Base-by-base conservation (phyloP, 1,140 invertebrate species). In the Lordiphosa stackelbergi region DNA sequence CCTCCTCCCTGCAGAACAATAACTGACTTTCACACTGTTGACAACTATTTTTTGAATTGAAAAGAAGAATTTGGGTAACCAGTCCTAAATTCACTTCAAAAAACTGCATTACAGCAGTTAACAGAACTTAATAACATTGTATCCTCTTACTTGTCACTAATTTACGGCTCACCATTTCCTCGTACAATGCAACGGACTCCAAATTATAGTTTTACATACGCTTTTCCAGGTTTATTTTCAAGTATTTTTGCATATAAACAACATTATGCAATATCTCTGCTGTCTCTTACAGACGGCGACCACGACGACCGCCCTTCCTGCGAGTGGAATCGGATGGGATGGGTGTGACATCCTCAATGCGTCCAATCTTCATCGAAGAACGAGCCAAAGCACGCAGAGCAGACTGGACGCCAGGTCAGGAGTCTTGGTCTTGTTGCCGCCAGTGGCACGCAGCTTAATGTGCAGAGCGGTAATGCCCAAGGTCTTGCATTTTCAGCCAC, bases 341-440 rank as follows among this genome's bases (percentile, higher is more conserved):
- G 9, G 98, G 98, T 6, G 98, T 99, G 0, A 99, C 98, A 92
- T 99, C 98, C 90, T 97, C 97, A 89, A 99, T 99, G 74, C 98
- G 93, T 38, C 98, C 98, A 89, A 99, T 99, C 89, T 99, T 99
- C 96, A 99, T 99, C 66, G 95, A 97, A 42, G 97, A 97, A 90
- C 98, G 95, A 73, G 98, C 98, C 60, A 99, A 91, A 85, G 98
- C 98, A 73, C 98, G 91, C 1, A 99, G 91, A 48, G 98, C 98
- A 45, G 97, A 98, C 89, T 99, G 98, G 45, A 98, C 98, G 73
- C 98, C 98, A 34, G 98, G 98, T 88, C 98, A 42, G 97, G 97
- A 2, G 97, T 98, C 89, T 98, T 98, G 19, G 97, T 98, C 85
- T 96, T 97, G 89, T 98, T 99, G 43, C 98, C 98, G 85, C 98